Base-by-base conservation (phyloP, 2,797 vertebrate species). In the Pristis pectinata region DNA sequence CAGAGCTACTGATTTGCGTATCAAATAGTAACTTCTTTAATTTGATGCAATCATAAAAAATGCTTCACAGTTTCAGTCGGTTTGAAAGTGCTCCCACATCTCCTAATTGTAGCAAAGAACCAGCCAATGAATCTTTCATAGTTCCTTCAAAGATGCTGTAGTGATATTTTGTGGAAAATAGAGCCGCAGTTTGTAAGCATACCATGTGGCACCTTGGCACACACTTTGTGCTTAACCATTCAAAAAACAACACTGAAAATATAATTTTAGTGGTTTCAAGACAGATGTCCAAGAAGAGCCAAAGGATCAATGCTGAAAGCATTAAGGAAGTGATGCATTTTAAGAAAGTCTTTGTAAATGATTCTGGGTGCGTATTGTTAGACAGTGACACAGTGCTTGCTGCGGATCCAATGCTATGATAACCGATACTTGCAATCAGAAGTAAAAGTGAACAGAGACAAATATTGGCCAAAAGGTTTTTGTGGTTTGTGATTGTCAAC, bases 121-220 rank as follows among this genome's bases (percentile, higher is more conserved):
- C 30, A 93, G 64, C 37, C 22, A 89, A 93, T 93, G 7, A 64
- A 93, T 93, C 89, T 93, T 93, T 93, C 64, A 92, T 67, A 34
- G 22, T n/a, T 44, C 37, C 64, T 72, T 72, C 41, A 41, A 93
- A 27, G 70, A 44, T 17, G 37, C 5, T 41, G 37, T 41, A 34
- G 22, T 67, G 27, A 37, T 72, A 72, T 30, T 34, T 37, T 15
- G 41, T 44, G 3, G 37, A 37, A 72, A 72, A 72, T 22, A 72
- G 19, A 93, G 91, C 64, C 11, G 37, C 2, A 30, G 64, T 44
- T 30, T 70, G 91, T 44, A n/a, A 27, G 37, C 9, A 41, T 27
- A 22, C 61, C 24, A 6, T 59, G 61, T 67, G 5, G 61, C 37
- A 70, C 7, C 11, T 91, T 44, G 41, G 8, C 41, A 72, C 24